Base-by-base conservation (phyloP, 2,888 invertebrate genomes). In the Diploptera punctata region DNA sequence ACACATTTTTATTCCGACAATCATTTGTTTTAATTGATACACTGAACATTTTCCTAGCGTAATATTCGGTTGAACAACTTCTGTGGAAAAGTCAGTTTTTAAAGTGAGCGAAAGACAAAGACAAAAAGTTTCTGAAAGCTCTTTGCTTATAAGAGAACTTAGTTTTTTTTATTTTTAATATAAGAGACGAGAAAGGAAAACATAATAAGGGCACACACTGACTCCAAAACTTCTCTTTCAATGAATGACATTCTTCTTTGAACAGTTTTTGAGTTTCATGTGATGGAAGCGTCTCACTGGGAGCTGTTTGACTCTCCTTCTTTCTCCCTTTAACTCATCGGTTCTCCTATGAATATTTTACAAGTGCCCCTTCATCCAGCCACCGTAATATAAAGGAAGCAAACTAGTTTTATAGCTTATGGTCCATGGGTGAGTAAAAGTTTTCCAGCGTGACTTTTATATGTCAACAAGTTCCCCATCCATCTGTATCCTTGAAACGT, bases 231-330 rank as follows among this genome's bases (percentile, higher is more conserved):
- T 57, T 57, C 31, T 31, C 57, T 29, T 57, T 57, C 57, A 57
- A 57, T 57, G 57, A 57, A 57, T 57, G 57, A 57, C 57, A 57
- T 57, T 57, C 29, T n/a, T 29, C 57, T 29, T 24, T 3, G 31
- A 31, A 57, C 31, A 57, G 31, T 57, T 57, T 29, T 26, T 26
- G 0, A 57, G 57, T 57, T 57, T 29, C n/a, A 24, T 52, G 24
- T 13, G 4, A 16, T 24, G n/a, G 13, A 1, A 47, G 19, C 52
- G 16, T 29, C 57, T 31, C 3, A 4, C 13, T 18, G 52, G 52
- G 52, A 21, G 21, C 3, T 10, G 18, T 3, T 13, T n/a, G 18
- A 47, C 47, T 47, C n/a, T n/a, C 47, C 18, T 47, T 38, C 38
- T 13, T 13, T n/a, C n/a, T n/a, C 16, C 16, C 16, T 29, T 47